Base-by-base conservation (phyloP, 2,797 vertebrate species). In the Helarctos malayanus region DNA sequence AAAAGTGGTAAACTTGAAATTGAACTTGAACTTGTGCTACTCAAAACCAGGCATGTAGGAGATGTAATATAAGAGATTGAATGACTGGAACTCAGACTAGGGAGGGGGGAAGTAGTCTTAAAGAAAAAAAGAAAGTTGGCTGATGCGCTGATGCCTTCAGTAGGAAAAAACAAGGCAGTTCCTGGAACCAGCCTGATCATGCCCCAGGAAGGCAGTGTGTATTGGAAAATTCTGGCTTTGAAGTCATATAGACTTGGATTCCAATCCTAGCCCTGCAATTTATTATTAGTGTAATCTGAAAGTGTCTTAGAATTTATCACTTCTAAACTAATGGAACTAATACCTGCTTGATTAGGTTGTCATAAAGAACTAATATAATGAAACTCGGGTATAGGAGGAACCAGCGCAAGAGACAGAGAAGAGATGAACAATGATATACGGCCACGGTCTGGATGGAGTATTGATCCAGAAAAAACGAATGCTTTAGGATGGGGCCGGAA, bases 261-360 rank as follows among this genome's bases (percentile, higher is more conserved):
- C 56, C 80, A 54, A 18, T 73, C 16, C 6, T 25, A 73, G 5
- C 5, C 38, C 11, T 61, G 5, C 1, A 9, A 56, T 86, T 65
- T 69, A 69, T n/a, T 90, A 65, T 63, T 91, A 75, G 3, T 59
- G 8, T 65, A 83, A 65, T 69, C 4, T 71, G 29, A 83, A 82
- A 79, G 2, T 15, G 75, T 79, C 27, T 80, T 92, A 12, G 16
- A 52, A 78, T 21, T 41, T 35, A 75, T 80, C 47, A n/a, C 56
- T 85, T 94, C n/a, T 63, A 87, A 94, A 78, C n/a, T 35, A 57
- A 10, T 79, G 10, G 49, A 84, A 93, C 78, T 45, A 65, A 57
- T 38, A 54, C 4, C 38, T 32, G 11, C 13, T 96, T 19, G 4
- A 68, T 29, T 84, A 84, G 4, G 5, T 68, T 85, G 23, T n/a